Evolutionary conservation across 2,113 vertebrate species (phyloP), one percentile per base, ranked within the genome.

Genomic region (Thermophis baileyi): DNA sequence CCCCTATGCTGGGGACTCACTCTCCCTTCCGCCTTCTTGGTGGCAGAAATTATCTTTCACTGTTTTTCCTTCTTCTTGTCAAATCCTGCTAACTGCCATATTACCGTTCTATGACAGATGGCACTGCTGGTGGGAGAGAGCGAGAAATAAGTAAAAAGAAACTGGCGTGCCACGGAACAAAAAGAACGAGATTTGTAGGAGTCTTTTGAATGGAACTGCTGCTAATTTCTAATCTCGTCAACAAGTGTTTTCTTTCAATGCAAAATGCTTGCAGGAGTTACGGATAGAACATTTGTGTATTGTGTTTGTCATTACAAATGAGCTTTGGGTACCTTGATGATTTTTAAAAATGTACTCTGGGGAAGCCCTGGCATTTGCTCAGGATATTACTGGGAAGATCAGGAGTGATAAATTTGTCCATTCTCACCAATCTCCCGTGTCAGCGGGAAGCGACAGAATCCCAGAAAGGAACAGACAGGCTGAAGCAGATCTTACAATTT

Each of bases 251-350:
- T 27, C 91, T 60, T 89, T 30, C 97, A 96, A 97, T 91, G 95
- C 89, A 44, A 63, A 81, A 94, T 95, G 94, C 89, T 95, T 88
- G 95, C 12, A 47, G 94, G 94, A 97, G 96, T 94, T 94, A 96
- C 92, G 95, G 16, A 55, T n/a, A 92, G 94, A 96, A 92, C 30
- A 92, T 85, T 87, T 94, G 74, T 1, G 3, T 10, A 22, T 81
- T 44, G 35, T 1, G 1, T 44, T 3, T 44, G 92, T 95, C 93
- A 2, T 92, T 94, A 94, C 74, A 85, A 95, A 95, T 91, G 96
- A 94, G 92, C 91, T 85, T 51, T 16, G 0, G 16, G 35, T 5
- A 10, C 89, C 92, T 96, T 8, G 20, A 55, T 44, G 6, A 53
- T 46, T 91, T 90, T 55, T 46, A 51, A 63, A 24, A n/a, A 20